Percentiles rank a stretch among this genome's conserved stretches.
phyloP scores from a whole-genome alignment of 53 echinoderm and acorn worm genomes.

The Pentamera pediparva region DNA sequence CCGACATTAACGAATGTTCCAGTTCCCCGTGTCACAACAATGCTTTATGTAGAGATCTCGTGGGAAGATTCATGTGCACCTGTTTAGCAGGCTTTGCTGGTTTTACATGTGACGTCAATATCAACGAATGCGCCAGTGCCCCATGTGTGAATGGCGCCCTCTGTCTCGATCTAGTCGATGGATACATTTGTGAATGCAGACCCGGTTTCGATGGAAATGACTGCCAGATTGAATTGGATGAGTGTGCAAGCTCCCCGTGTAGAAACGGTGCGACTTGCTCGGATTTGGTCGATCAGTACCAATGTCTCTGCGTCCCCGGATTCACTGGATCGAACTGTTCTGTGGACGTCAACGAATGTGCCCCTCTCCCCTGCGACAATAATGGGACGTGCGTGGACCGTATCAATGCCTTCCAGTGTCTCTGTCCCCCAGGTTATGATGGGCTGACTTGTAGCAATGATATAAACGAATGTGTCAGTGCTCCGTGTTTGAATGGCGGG shows the following conservation, averaged over 20 bases:
- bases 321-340: constrained; percentile 38
- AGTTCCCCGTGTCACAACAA: constrained; percentile 33
- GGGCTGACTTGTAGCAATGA: neutral
- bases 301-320: constrained; percentile 38
- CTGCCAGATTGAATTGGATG: constrained; percentile 13
- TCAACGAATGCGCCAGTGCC: constrained; percentile 41
- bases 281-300: constrained; percentile 45
- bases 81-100: constrained; percentile 2
- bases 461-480: neutral
- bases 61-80: constrained; percentile 19
- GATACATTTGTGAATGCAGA: constrained; percentile 16
- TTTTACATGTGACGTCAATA: neutral
- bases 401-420: constrained; percentile 3
- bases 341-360: constrained; percentile 45
- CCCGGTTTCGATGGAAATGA: constrained; percentile 16
- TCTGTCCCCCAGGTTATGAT: neutral
- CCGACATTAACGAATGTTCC: constrained; percentile 7
- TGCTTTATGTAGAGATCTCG: constrained; percentile 9
- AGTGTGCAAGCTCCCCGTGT: constrained; percentile 30
- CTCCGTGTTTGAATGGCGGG: neutral
- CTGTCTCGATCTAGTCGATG: constrained; percentile 9
- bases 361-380: constrained; percentile 42
- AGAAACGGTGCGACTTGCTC: constrained; percentile 47
- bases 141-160: constrained; percentile 22
- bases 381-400: constrained; percentile 40